phyloP scores from a whole-genome alignment of 2,888 invertebrate genomes.

The Scaptomyza parva region DNA sequence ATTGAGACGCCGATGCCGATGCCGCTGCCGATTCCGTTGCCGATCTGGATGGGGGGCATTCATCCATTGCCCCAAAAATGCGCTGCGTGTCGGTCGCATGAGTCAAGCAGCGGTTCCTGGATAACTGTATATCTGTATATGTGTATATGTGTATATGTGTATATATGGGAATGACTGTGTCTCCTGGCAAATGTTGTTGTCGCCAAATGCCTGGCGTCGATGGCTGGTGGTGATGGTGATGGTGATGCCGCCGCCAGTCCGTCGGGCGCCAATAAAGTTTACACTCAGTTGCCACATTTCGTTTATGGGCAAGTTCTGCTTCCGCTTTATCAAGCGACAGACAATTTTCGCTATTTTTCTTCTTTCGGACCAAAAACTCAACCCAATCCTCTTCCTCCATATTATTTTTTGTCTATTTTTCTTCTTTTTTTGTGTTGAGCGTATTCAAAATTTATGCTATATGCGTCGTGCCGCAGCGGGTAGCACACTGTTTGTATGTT shows the following conservation, averaged over 20 bases:
- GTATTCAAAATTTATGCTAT: conserved; percentile 81
- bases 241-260: conserved; percentile 69
- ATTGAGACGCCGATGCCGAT: conserved; percentile 68
- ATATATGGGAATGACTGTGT: neutral
- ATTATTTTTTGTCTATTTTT: neutral
- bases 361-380: conserved; percentile 41
- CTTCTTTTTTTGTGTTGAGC: conserved; percentile 30
- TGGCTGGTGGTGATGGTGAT: conserved; percentile 21
- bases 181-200: conserved; percentile 14
- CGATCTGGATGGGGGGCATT: conserved; percentile 26
- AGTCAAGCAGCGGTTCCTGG: conserved; percentile 57
- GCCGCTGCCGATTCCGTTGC: neutral
- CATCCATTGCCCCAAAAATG: conserved; percentile 49
- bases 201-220: conserved; percentile 8
- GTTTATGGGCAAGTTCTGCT: conserved; percentile 80
- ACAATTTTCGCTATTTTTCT: conserved; percentile 78
- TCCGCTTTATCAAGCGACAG: conserved; percentile 80
- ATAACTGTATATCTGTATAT: too few species aligned
- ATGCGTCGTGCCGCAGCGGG: conserved; percentile 69
- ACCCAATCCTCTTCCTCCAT: conserved; percentile 2
- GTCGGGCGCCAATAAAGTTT: conserved; percentile 83
- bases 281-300: conserved; percentile 80
- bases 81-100: conserved; percentile 75
- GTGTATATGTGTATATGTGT: conserved; percentile 12
- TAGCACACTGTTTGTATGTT: conserved; percentile 28